Conservation (phyloP, 2,888 invertebrate species). For the Athripsodes cinereus region DNA sequence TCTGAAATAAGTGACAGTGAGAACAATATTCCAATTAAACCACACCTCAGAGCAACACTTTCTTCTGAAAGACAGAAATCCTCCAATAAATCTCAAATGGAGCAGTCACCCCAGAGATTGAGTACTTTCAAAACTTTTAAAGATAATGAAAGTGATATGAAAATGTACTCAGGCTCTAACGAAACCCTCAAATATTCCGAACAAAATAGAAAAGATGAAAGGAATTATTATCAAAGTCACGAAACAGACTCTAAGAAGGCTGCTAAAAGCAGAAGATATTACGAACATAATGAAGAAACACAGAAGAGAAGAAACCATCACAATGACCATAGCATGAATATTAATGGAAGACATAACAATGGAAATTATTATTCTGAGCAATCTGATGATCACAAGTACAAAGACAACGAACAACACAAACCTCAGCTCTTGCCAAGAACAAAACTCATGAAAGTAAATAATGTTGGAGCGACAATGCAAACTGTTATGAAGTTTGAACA, state of each 20-base stretch:
- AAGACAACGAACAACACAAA: conserved; percentile 49
- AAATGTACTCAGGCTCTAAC: conserved; percentile 48
- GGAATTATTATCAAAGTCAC: conserved; percentile 29
- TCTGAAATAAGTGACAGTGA: conserved; percentile 27
- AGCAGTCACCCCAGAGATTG: conserved; percentile 42
- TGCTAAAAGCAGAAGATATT: conserved; percentile 47
- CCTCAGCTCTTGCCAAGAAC: conserved; percentile 63
- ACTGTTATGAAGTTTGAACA: conserved; percentile 33
- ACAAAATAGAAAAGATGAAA: conserved; percentile 43
- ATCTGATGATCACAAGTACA: conserved; percentile 51
- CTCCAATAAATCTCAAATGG: conserved; percentile 36
- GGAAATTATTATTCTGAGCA: conserved; percentile 35
- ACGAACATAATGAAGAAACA: conserved; percentile 38
- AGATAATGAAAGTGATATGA: conserved; percentile 46
- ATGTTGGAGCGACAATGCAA: conserved; percentile 33
- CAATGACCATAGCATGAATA: conserved; percentile 13
- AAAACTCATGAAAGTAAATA: conserved; percentile 54
- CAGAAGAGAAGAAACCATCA: conserved; percentile 14
- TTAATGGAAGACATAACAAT: conserved; percentile 16
- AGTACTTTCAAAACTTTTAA: conserved; percentile 48
- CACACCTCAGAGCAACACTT: conserved; percentile 43
- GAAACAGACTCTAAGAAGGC: conserved; percentile 51
- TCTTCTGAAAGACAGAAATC: conserved; percentile 42
- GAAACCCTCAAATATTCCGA: conserved; percentile 48
- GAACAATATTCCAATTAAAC: conserved; percentile 45